Evolutionary conservation across 2,113 vertebrate species (phyloP).

Genomic region (Anarhynchus alexandrinus): DNA sequence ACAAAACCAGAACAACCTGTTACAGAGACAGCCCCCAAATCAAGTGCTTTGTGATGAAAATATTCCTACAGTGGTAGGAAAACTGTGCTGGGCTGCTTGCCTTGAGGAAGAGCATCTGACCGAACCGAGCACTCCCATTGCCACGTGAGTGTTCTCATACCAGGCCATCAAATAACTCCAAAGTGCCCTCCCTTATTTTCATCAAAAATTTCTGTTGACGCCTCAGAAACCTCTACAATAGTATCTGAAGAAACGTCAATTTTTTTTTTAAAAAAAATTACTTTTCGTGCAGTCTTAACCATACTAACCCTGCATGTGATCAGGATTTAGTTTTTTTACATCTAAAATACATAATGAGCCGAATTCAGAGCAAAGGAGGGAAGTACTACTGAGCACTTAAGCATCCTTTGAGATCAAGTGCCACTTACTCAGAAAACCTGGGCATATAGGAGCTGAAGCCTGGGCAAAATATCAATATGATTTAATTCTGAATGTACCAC

Average conservation of each 20-base stretch:
- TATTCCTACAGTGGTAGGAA: neutral
- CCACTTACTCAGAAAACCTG: neutral
- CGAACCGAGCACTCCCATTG: neutral
- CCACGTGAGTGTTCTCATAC: neutral
- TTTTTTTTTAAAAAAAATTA: too few species aligned
- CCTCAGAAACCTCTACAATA: neutral
- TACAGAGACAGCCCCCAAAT: neutral
- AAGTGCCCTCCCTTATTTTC: neutral
- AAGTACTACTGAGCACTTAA: neutral
- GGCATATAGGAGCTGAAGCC: neutral
- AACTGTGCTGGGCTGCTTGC: neutral
- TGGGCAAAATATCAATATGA: neutral
- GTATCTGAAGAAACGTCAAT: neutral
- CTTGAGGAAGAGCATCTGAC: neutral
- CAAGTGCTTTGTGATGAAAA: neutral
- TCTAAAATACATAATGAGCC: neutral
- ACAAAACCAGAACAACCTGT: neutral
- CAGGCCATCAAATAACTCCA: neutral
- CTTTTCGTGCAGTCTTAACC: neutral
- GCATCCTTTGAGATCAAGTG: neutral
- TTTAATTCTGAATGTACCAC: neutral
- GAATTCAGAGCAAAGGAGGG: neutral
- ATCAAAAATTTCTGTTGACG: neutral
- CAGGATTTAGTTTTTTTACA: neutral
- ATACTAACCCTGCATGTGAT: accelerated